Percentiles rank a stretch among this genome's conserved stretches.
Evolutionary conservation across 2,113 vertebrate species (phyloP).

Genomic region (Anhinga anhinga): DNA sequence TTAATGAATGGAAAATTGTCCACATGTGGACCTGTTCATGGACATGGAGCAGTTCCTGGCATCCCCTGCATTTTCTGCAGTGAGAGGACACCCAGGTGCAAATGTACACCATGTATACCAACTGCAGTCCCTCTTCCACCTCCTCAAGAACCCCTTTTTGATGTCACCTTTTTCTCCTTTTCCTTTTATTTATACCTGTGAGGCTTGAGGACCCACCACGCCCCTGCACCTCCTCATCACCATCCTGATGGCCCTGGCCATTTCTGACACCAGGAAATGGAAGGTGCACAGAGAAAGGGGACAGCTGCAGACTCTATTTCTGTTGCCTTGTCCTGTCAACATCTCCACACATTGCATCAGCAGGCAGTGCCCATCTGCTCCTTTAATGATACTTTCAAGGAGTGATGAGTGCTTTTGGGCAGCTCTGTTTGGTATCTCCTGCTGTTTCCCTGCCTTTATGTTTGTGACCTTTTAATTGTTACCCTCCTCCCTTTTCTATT

Average conservation of each 20-base stretch:
- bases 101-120: not conserved
- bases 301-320: not conserved
- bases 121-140: not conserved
- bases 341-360: not conserved
- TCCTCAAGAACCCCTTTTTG: not conserved
- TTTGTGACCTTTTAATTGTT: not conserved
- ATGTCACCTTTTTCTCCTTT: not conserved
- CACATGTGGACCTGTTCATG: not conserved
- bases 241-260: not conserved
- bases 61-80: not conserved
- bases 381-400: not conserved
- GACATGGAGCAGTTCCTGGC: not conserved
- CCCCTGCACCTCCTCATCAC: not conserved
- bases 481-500: not conserved
- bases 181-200: not conserved
- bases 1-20: not conserved
- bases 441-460: not conserved
- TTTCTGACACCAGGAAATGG: not conserved
- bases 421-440: not conserved
- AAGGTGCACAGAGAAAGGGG: not conserved
- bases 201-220: accelerated
- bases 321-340: not conserved
- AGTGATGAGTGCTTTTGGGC: not conserved
- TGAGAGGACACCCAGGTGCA: not conserved
- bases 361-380: not conserved